Base-by-base conservation (phyloP, 2,113 vertebrate genomes). In the Ranitomeya variabilis region DNA sequence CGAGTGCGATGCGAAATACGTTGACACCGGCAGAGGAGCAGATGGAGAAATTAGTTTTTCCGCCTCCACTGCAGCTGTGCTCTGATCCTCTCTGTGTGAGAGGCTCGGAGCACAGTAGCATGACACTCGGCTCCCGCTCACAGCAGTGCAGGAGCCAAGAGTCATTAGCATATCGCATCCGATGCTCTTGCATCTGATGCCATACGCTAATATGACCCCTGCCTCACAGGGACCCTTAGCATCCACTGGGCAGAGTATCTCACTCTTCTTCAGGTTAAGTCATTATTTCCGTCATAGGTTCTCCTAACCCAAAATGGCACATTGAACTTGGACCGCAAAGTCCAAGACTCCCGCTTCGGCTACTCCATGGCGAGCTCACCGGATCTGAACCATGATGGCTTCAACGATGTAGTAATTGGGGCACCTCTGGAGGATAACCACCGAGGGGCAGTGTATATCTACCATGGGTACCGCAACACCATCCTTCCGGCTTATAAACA, bases 361-460 rank as follows among this genome's bases (percentile, higher is more conserved):
- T 98, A 96, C 21, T 94, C 97, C 3, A 85, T 99, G 95, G 94
- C 95, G 0, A 93, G 95, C 0, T 92, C 96, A 80, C 95, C 96
- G 0, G 97, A 99, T 71, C 94, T 99, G 66, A 97, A 99, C 92
- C 97, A 99, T 2, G 97, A 99, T 0, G 94, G 95, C 55, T 94
- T 95, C 74, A 92, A 91, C 0, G 98, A 99, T 45, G 94, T 94
- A 78, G 92, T 96, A 83, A 96, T 98, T 80, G 98, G 98, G 0
- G 98, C 98, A 0, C 98, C 98, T 0, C 92, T 99, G 86, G 98
- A 99, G 92, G 98, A 99, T 0, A 96, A 94, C 3, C 97, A 99
- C 92, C 94, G 89, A 0, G 98, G 98, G 0, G 97, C 98, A 0
- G 67, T 99, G 26, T 99, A 99, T 23, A 73, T 99, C 54, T 99